Conservation (phyloP, 2,797 vertebrate species). For the Tenualosa ilisha region DNA sequence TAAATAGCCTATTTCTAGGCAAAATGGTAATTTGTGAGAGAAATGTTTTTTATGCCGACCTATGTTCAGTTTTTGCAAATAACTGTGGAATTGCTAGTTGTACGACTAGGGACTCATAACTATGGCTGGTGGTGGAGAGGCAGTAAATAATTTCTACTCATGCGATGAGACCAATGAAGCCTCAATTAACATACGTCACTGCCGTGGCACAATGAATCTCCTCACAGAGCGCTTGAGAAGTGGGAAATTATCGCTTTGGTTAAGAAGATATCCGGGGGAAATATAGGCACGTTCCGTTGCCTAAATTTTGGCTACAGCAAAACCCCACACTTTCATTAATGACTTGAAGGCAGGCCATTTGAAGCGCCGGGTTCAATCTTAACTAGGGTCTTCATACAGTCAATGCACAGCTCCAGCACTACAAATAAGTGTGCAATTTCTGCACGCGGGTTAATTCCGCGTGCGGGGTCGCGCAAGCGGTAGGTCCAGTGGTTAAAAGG, state of each 20-base stretch:
- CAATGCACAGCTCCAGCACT: slow-evolving; percentile 66
- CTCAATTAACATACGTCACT: background rate
- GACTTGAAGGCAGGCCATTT: background rate
- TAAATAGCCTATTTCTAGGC: too few species aligned
- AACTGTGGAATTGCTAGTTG: background rate
- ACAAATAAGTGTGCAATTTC: slow-evolving; percentile 50
- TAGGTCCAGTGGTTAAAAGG: too few species aligned
- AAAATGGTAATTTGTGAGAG: background rate
- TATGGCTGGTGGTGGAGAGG: background rate
- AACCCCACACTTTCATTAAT: background rate
- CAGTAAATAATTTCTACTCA: background rate
- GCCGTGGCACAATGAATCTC: background rate
- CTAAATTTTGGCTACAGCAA: background rate
- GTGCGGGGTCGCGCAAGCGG: background rate
- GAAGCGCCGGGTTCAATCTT: slow-evolving; percentile 56
- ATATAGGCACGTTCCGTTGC: background rate
- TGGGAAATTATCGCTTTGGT: background rate
- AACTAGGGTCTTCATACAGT: slow-evolving; percentile 59
- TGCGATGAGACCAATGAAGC: background rate
- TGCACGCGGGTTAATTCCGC: slow-evolving; percentile 34
- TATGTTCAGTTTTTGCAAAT: background rate
- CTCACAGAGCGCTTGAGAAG: background rate
- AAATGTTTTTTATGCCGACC: background rate
- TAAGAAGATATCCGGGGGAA: background rate
- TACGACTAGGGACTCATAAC: background rate